Base-by-base conservation (phyloP, 2,797 vertebrate species). In the Allobates femoralis region DNA sequence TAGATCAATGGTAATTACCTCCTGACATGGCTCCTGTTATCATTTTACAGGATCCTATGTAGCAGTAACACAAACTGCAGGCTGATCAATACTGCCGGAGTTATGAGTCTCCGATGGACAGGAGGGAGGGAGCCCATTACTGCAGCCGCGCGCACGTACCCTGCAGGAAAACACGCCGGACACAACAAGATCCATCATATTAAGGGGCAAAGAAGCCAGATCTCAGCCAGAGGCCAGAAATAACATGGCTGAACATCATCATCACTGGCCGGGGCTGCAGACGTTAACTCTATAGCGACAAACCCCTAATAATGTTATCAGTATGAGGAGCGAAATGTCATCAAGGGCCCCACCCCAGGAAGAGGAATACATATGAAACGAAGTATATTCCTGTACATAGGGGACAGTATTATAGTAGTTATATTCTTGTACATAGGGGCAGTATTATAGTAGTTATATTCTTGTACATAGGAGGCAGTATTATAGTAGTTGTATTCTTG, bases 1-100 rank as follows among this genome's bases (percentile, higher is more conserved):
- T 96, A 96, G 97, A 97, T 98, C 97, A 97, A 98, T 98, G 97
- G 96, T 98, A 98, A 98, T 98, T 98, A 98, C 96, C 96, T 95
- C 94, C 94, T 97, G 97, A 98, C 97, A 98, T 90, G 96, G 97
- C 96, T 97, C 96, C 96, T 96, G 96, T 98, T 97, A 97, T 98
- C 98, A 98, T 96, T 96, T 97, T 97, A 98, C 97, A 95, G 96
- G 95, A 93, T 94, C 93, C 92, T 90, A 92, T 92, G 92, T 91
- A 90, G 92, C 92, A 92, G 92, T 93, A 94, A 94, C 92, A 94
- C 92, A 93, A 94, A 93, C 92, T 92, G 93, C 92, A 90, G 90
- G 89, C 96, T 96, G 94, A 97, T 98, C 97, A 95, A 98, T 98
- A 97, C 94, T 92, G 92, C 90, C 91, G 95, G 94, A 97, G 97